Conservation (phyloP, 1,140 invertebrate species). For the Littorina saxatilis region DNA sequence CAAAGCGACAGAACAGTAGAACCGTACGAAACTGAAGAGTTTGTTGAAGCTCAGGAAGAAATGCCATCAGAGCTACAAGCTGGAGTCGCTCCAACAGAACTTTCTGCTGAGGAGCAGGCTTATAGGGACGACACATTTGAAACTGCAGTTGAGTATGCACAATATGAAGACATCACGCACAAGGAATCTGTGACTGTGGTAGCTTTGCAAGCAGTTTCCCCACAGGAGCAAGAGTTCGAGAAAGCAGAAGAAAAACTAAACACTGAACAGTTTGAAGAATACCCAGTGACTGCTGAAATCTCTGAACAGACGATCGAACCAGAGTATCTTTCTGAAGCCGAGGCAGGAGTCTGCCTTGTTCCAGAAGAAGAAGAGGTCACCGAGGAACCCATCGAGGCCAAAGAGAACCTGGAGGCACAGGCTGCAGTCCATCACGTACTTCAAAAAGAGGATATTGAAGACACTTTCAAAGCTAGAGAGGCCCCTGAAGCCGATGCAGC, state of each 20-base stretch:
- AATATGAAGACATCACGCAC: background rate
- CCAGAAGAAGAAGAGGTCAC: conserved; percentile 10
- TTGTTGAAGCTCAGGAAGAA: conserved; percentile 25
- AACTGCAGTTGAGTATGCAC: too few relatives aligned
- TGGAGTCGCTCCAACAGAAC: background rate
- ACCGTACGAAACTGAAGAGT: background rate
- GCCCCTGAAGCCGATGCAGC: background rate
- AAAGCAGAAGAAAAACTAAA: conserved; percentile 17
- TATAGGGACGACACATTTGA: too few relatives aligned
- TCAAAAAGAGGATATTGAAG: conserved; percentile 34
- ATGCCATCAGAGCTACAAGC: background rate
- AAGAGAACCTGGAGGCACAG: background rate
- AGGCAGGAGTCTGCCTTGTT: background rate
- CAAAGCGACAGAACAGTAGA: background rate
- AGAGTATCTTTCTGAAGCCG: background rate
- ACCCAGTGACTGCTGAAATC: background rate
- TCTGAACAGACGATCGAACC: background rate
- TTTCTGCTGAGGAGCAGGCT: background rate
- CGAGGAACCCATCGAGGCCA: conserved; percentile 2
- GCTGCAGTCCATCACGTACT: background rate
- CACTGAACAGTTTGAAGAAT: background rate
- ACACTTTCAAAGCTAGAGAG: conserved; percentile 58
- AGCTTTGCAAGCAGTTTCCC: background rate
- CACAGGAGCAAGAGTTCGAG: background rate
- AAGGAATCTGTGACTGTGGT: background rate